phyloP scores from a whole-genome alignment of 2,113 vertebrate genomes.

The Benitochromis conjunctus region DNA sequence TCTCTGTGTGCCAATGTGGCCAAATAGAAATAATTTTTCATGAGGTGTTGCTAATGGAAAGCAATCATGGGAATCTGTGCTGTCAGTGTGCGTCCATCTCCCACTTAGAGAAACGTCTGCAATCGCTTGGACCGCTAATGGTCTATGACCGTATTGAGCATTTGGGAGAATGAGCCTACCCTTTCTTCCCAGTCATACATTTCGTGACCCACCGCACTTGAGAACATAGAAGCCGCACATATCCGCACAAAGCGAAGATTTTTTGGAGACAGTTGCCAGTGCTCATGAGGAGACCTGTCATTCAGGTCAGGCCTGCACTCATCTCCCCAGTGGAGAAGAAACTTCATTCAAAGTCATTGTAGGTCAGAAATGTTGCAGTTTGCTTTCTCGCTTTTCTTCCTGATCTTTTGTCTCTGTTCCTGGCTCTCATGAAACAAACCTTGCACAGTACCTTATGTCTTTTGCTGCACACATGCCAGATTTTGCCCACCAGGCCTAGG shows the following conservation, averaged over 20 bases:
- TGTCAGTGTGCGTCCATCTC: conserved; percentile 18
- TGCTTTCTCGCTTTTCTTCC: conserved; percentile 12
- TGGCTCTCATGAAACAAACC: conserved; percentile 13
- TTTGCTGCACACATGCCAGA: background rate
- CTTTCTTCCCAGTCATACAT: background rate
- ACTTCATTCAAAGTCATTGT: conserved; percentile 18
- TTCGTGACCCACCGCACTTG: background rate
- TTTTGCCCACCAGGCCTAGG: conserved; percentile 27
- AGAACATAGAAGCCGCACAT: background rate
- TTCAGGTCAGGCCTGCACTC: conserved; percentile 32
- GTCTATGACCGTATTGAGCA: conserved; percentile 36
- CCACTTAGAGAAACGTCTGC: conserved; percentile 20
- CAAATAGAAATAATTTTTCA: conserved; percentile 29
- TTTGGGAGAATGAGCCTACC: background rate
- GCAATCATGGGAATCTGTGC: conserved; percentile 29
- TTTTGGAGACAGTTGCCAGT: background rate
- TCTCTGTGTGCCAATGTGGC: background rate
- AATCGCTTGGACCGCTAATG: conserved; percentile 29
- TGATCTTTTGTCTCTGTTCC: background rate
- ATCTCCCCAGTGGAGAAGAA: conserved; percentile 1
- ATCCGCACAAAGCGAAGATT: background rate
- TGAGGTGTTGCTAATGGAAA: conserved; percentile 32
- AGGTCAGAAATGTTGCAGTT: conserved; percentile 29
- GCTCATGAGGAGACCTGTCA: conserved; percentile 4
- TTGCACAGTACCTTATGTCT: background rate